Evolutionary conservation across 1,140 invertebrate genomes (phyloP).

Genomic region (Psix sp.): DNA sequence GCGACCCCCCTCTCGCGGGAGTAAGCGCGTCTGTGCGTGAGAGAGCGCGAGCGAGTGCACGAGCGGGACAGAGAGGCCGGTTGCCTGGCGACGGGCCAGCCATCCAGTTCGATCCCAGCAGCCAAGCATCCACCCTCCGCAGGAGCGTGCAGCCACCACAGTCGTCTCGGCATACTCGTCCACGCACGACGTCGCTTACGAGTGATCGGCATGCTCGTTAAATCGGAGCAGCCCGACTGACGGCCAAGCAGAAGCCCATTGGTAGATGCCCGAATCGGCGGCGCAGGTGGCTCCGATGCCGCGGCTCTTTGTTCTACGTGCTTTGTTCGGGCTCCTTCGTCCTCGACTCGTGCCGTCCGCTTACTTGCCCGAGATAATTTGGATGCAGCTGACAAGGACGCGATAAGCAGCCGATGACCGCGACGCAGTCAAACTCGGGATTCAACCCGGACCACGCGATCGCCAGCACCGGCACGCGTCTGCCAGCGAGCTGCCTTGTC

Average conservation of each 20-base stretch:
- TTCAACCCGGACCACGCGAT: slow-evolving; percentile 40
- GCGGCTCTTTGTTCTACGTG: no score
- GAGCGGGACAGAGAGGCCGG: slow-evolving; percentile 70
- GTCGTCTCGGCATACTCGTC: slow-evolving; percentile 49
- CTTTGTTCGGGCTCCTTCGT: no score
- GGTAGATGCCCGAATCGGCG: no score
- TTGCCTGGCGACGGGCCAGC: slow-evolving; percentile 77
- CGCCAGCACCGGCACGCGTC: slow-evolving; percentile 37
- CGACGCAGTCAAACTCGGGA: slow-evolving; percentile 2
- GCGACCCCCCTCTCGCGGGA: no score
- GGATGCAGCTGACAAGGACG: slow-evolving; percentile 36
- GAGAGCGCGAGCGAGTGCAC: slow-evolving; percentile 21
- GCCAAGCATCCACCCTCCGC: slow-evolving; percentile 70
- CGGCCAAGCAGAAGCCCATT: no score
- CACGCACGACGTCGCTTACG: slow-evolving; percentile 24
- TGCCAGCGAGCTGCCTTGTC: slow-evolving; percentile 8
- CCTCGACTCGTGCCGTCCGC: no score
- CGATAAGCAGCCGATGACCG: slow-evolving; percentile 30
- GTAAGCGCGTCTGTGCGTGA: slow-evolving; percentile 9
- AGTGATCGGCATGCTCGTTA: background rate
- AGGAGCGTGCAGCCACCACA: slow-evolving; percentile 57
- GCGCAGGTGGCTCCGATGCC: no score
- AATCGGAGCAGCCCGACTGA: background rate
- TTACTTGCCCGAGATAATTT: background rate
- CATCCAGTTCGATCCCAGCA: slow-evolving; percentile 77